A percentile compares a stretch with the other conserved stretches of the same genome.
phyloP scores from a whole-genome alignment of 1,140 invertebrate species.

The Ephestia elutella region DNA sequence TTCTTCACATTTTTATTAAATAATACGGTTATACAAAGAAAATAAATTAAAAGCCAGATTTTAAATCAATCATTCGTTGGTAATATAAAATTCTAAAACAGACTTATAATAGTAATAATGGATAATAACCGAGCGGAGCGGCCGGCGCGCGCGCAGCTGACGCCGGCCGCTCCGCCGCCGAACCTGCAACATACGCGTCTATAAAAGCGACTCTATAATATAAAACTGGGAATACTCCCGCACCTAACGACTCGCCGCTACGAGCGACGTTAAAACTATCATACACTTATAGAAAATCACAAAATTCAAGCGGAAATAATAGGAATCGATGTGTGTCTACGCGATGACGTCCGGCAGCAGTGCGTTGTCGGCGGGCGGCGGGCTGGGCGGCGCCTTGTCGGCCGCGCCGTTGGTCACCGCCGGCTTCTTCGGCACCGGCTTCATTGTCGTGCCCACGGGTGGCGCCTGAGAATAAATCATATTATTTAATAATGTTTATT shows the following conservation, averaged over 20 bases:
- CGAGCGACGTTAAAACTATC: conserved; percentile 58
- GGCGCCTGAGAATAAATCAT: conserved; percentile 27
- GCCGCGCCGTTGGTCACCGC: conserved; percentile 40
- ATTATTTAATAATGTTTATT: background rate
- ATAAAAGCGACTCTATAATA: conserved; percentile 69
- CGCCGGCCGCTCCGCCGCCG: conserved; percentile 14
- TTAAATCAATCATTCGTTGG: conserved; percentile 70
- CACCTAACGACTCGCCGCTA: conserved; percentile 59
- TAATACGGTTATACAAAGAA: conserved; percentile 72
- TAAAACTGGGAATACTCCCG: conserved; percentile 64
- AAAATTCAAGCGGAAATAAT: conserved; percentile 72
- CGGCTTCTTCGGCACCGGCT: conserved; percentile 30
- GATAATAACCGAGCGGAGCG: conserved; percentile 39
- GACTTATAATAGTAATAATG: conserved; percentile 60
- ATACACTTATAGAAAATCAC: conserved; percentile 72
- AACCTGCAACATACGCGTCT: conserved; percentile 41
- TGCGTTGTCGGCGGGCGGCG: conserved; percentile 56
- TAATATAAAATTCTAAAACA: conserved; percentile 74
- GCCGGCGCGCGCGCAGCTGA: conserved; percentile 4
- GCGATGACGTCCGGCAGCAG: conserved; percentile 70
- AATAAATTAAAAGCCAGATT: conserved; percentile 73
- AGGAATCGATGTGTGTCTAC: conserved; percentile 51
- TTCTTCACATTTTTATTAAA: conserved; percentile 69
- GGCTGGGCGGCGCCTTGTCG: conserved; percentile 54
- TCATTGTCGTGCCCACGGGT: conserved; percentile 17